Conservation (phyloP, 2,797 vertebrate genomes). For the Siniperca undulata region DNA sequence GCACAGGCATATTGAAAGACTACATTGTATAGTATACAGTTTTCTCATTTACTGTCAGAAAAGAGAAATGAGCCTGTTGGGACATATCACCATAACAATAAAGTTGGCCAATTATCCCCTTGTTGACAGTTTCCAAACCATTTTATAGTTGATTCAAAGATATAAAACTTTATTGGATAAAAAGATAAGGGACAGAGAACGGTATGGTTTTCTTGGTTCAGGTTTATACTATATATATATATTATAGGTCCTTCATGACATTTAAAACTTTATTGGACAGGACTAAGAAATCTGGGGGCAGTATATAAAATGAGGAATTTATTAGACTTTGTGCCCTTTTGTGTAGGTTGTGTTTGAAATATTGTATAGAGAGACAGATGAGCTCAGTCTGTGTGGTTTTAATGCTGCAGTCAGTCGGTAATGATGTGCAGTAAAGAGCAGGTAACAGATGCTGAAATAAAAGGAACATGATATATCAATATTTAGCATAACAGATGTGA, state of each 20-base stretch:
- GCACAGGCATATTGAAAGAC: no score
- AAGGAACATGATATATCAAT: constrained; percentile 81
- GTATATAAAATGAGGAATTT: constrained; percentile 98
- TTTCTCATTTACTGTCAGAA: constrained; percentile 92
- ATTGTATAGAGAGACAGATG: constrained; percentile 83
- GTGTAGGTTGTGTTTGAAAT: constrained; percentile 89
- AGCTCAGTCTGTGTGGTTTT: constrained; percentile 72
- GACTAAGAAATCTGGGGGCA: constrained; percentile 96
- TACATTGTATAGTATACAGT: constrained; percentile 51
- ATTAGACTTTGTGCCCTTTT: constrained; percentile 92
- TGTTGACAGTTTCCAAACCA: constrained; percentile 94
- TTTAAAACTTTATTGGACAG: constrained; percentile 99
- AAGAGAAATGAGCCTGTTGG: constrained; percentile 91
- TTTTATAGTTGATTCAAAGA: constrained; percentile 98
- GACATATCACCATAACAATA: constrained; percentile 96
- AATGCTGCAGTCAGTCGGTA: constrained; percentile 63
- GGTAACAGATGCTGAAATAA: constrained; percentile 79
- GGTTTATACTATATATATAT: constrained; percentile 88
- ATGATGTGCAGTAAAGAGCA: constrained; percentile 75
- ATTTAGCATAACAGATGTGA: constrained; percentile 79
- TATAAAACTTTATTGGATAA: constrained; percentile 99
- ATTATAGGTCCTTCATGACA: constrained; percentile 97
- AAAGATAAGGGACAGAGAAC: constrained; percentile 92
- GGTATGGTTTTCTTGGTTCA: constrained; percentile 91
- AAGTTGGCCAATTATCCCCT: constrained; percentile 95